Percentiles rank a stretch among this genome's conserved stretches.
Conservation (phyloP, 2,888 invertebrate species). For the Spisula subtruncata region DNA sequence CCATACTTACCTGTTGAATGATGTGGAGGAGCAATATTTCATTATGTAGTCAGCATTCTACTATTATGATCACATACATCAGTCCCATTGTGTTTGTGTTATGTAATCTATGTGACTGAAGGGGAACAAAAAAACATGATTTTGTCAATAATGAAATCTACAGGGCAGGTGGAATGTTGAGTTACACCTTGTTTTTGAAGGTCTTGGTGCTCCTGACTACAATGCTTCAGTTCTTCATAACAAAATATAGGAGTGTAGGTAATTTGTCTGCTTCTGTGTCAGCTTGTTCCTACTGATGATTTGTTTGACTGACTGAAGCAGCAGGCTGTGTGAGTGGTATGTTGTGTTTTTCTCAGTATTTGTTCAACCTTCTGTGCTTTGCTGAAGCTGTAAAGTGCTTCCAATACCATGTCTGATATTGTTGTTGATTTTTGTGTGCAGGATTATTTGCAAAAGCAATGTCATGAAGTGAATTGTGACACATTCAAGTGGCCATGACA, state of each 20-base stretch:
- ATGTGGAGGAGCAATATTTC: not conserved
- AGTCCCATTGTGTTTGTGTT: not conserved
- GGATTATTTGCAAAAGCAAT: too few species aligned
- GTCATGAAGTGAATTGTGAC: not conserved
- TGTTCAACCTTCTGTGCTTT: too few species aligned
- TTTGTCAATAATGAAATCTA: slow-evolving; percentile 6
- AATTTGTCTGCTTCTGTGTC: too few species aligned
- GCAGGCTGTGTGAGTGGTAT: too few species aligned
- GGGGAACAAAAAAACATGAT: not conserved
- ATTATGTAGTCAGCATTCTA: not conserved
- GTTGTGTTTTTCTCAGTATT: too few species aligned
- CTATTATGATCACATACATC: not conserved
- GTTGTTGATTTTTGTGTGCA: too few species aligned
- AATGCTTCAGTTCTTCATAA: not conserved
- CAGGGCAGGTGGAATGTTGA: not conserved
- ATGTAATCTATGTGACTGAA: not conserved
- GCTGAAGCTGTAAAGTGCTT: too few species aligned
- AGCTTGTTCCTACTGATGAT: too few species aligned
- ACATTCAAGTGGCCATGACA: not conserved
- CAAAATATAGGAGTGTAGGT: too few species aligned
- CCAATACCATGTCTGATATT: too few species aligned
- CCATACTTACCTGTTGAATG: not conserved
- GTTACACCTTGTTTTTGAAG: not conserved
- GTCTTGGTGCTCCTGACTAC: not conserved
- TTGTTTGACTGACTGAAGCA: too few species aligned